These are phyloP conservation scores for Coccyzus lansbergi DNA, from an alignment of 2,797 vertebrate genomes.

Conservation along the genomic window DNA sequence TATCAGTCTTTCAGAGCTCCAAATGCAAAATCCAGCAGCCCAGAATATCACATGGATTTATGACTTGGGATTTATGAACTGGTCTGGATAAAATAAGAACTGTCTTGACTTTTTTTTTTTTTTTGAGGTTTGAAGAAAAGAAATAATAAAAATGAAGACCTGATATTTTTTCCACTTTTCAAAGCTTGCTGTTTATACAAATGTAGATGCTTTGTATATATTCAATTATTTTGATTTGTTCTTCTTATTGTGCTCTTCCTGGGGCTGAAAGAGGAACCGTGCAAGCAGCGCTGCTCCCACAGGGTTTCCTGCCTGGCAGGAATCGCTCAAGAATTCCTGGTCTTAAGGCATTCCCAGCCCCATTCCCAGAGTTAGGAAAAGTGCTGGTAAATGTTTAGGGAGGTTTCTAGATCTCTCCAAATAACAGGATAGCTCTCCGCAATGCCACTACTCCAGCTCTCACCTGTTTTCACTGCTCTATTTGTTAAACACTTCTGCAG, in stretches of 20 bases:
- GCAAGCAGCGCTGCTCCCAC: not conserved
- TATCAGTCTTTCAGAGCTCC: constrained; percentile 61
- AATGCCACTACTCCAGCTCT: not conserved
- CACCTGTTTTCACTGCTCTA: not conserved
- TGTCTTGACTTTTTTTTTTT: not conserved
- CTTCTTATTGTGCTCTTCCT: not conserved
- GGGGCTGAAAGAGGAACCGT: not conserved
- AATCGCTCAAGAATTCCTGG: not conserved
- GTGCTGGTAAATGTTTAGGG: not conserved
- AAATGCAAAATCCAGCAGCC: constrained; percentile 75
- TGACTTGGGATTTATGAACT: constrained; percentile 68
- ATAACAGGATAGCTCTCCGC: not conserved
- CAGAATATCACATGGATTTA: constrained; percentile 61
- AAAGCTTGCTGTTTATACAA: not conserved
- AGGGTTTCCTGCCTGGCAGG: not conserved
- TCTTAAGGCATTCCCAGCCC: not conserved
- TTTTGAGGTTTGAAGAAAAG: not conserved
- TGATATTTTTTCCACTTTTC: not conserved
- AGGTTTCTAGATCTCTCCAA: not conserved
- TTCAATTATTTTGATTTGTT: not conserved
- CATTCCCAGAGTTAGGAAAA: not conserved
- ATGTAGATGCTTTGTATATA: not conserved
- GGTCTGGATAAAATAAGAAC: constrained; percentile 70
- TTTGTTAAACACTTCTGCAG: not conserved
- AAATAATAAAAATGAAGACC: constrained; percentile 6